These are phyloP conservation scores for Silurus meridionalis DNA, from an alignment of 2,113 vertebrate species.

Conservation along the genomic window DNA sequence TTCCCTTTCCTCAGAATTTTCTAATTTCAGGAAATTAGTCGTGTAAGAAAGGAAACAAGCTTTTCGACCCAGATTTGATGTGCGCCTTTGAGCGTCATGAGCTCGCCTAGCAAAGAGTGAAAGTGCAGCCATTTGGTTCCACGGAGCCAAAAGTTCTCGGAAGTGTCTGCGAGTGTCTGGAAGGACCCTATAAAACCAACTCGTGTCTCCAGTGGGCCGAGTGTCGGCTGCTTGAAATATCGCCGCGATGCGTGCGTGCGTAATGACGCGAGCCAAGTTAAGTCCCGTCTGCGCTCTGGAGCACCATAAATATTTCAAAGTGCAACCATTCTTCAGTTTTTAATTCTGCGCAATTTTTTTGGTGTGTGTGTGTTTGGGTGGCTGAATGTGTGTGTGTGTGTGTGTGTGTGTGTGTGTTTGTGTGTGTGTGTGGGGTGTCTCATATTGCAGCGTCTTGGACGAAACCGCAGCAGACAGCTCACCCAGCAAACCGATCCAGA, in stretches of 20 bases:
- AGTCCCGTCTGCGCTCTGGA: constrained; percentile 2
- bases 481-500: constrained; percentile 66
- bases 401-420: too few relatives aligned
- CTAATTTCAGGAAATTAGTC: constrained; percentile 57
- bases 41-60: constrained; percentile 25
- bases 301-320: constrained; percentile 33
- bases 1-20: constrained; percentile 23
- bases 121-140: constrained; percentile 27
- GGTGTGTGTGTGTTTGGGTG: too few relatives aligned
- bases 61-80: background rate
- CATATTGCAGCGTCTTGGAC: constrained; percentile 49
- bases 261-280: constrained; percentile 8
- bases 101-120: background rate
- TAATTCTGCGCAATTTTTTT: too few relatives aligned
- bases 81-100: background rate
- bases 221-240: constrained; percentile 21
- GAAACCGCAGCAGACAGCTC: constrained; percentile 61
- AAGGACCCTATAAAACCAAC: constrained; percentile 26
- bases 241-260: background rate
- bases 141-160: constrained; percentile 22
- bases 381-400: too few relatives aligned
- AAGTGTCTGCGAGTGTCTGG: constrained; percentile 36
- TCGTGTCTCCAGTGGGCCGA: constrained; percentile 16
- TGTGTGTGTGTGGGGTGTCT: background rate
- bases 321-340: background rate